These are phyloP conservation scores for Catagonus wagneri DNA, from an alignment of 2,113 vertebrate genomes.

Conservation along the genomic window DNA sequence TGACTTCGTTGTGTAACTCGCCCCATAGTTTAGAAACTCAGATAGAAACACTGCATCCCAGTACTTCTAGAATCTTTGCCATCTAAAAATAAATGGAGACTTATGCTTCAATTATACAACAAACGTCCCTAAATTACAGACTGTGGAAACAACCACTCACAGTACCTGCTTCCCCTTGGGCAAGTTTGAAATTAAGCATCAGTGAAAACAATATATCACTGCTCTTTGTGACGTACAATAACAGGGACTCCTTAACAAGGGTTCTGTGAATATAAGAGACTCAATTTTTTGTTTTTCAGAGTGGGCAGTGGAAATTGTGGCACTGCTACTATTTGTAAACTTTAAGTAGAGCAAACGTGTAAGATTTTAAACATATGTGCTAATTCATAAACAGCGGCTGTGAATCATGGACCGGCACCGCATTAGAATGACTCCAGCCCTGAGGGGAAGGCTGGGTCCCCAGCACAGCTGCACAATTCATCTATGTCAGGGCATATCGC, in stretches of 20 bases:
- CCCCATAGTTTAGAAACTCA: conserved; percentile 9
- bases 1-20: background rate
- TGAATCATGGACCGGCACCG: background rate
- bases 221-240: background rate
- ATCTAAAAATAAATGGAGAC: conserved; percentile 27
- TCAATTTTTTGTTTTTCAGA: background rate
- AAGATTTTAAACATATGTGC: background rate
- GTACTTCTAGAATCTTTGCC: background rate
- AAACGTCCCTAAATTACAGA: background rate
- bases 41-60: background rate
- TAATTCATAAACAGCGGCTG: background rate
- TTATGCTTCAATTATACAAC: background rate
- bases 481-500: background rate
- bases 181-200: background rate
- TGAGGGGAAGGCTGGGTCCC: background rate
- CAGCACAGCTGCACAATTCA: background rate
- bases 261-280: background rate
- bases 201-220: background rate
- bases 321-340: background rate
- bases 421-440: rapidly evolving
- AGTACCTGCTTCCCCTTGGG: background rate
- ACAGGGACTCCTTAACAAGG: background rate
- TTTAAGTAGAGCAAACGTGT: background rate
- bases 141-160: background rate
- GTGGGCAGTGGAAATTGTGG: background rate